Percentiles rank a stretch among this genome's conserved stretches.
These are phyloP conservation scores for Antitype chi DNA, from an alignment of 2,888 invertebrate genomes.

Conservation along the genomic window DNA sequence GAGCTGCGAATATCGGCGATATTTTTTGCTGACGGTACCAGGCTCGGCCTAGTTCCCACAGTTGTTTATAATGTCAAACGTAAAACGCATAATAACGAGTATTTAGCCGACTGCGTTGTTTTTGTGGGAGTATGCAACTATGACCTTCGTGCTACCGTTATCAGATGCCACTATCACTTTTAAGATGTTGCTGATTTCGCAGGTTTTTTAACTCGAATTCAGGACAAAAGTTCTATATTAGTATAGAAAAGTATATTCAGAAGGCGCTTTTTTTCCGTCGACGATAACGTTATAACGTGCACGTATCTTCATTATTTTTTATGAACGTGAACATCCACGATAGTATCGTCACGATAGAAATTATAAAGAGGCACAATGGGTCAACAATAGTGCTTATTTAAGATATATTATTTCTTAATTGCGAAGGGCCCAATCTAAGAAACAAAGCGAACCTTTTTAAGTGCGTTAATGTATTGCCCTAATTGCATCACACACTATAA, in stretches of 20 bases:
- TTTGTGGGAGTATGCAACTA: conserved; percentile 48
- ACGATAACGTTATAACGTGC: no score
- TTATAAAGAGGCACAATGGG: background rate
- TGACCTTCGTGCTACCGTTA: conserved; percentile 53
- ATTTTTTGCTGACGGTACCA: conserved; percentile 72
- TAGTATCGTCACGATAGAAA: no score
- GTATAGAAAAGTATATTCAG: no score
- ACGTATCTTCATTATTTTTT: no score
- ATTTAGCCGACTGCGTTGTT: conserved; percentile 43
- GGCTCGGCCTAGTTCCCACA: conserved; percentile 79
- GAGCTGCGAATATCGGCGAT: conserved; percentile 32
- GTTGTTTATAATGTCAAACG: conserved; percentile 73
- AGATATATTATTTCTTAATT: background rate
- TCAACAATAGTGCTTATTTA: no score
- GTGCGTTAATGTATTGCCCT: no score
- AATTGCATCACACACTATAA: no score
- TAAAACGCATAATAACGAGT: conserved; percentile 70
- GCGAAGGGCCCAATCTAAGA: no score
- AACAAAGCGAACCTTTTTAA: no score
- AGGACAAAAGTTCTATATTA: background rate
- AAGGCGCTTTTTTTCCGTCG: no score
- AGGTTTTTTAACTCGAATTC: background rate
- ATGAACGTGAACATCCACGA: no score
- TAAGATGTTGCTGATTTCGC: background rate
- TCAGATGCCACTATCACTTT: conserved; percentile 48